These are phyloP conservation scores for Chiloscyllium plagiosum DNA, from an alignment of 2,113 vertebrate genomes.

Conservation along the genomic window DNA sequence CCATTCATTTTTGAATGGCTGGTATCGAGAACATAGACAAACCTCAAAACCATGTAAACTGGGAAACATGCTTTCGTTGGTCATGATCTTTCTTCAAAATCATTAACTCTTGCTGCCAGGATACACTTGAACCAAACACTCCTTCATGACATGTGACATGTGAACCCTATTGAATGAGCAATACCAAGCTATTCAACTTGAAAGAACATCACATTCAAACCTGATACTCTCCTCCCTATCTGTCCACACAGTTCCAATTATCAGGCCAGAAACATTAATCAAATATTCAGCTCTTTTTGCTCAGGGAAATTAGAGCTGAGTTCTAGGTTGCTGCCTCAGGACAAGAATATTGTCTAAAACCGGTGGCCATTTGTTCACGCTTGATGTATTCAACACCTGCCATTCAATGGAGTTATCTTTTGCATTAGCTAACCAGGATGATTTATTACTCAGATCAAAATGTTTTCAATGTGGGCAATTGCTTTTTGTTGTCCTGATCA, in stretches of 20 bases:
- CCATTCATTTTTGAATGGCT: neutral
- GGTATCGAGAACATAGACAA: neutral
- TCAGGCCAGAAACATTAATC: neutral
- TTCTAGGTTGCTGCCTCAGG: neutral
- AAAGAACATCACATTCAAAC: neutral
- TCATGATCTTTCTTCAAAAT: neutral
- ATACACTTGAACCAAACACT: neutral
- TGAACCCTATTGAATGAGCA: neutral
- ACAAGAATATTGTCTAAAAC: neutral
- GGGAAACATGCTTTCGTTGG: neutral
- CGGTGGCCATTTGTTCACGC: neutral
- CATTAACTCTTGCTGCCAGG: neutral
- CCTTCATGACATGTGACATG: too few species aligned
- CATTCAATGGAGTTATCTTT: neutral
- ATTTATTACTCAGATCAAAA: neutral
- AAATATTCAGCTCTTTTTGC: neutral
- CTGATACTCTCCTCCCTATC: neutral
- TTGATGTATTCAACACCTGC: neutral
- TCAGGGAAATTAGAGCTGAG: neutral
- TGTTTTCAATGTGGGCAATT: neutral
- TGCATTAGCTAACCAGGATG: neutral
- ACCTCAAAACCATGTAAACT: neutral
- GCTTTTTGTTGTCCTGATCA: neutral
- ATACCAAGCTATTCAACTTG: neutral
- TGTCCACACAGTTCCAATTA: neutral